A percentile compares a stretch with the other conserved stretches of the same genome.
phyloP scores from a whole-genome alignment of 2,797 vertebrate genomes.

The Diglossa cyanea region DNA sequence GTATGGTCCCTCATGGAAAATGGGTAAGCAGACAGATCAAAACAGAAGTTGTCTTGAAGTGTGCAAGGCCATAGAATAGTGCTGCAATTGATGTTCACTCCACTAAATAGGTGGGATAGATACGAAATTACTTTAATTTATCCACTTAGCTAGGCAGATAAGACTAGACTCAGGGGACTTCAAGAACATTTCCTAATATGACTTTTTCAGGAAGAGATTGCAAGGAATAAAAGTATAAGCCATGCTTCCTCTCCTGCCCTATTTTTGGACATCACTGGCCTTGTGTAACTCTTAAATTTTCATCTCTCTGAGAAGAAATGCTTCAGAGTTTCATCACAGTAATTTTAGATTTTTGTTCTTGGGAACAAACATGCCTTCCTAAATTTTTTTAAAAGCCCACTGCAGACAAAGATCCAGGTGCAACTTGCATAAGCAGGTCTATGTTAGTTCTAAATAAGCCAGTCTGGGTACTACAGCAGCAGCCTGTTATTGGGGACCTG shows the following conservation, averaged over 20 bases:
- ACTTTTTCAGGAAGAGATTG: neutral
- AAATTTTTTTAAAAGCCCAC: neutral
- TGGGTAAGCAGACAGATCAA: neutral
- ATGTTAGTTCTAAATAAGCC: neutral
- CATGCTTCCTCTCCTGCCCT: neutral
- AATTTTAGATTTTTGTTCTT: neutral
- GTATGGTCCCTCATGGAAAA: neutral
- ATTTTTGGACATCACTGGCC: neutral
- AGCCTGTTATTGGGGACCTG: neutral
- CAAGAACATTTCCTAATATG: neutral
- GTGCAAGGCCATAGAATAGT: neutral
- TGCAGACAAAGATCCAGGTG: neutral
- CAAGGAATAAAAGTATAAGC: neutral
- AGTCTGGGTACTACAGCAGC: neutral
- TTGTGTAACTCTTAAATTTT: neutral
- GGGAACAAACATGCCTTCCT: neutral
- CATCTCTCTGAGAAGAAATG: neutral
- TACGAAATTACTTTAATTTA: neutral
- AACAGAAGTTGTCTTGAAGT: neutral
- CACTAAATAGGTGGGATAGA: neutral
- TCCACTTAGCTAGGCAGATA: neutral
- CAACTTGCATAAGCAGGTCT: neutral
- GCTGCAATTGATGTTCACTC: neutral
- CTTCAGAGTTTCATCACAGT: neutral
- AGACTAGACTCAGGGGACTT: neutral